Percentiles rank a stretch among this genome's conserved stretches.
Evolutionary conservation across 1,140 invertebrate species (phyloP).

Genomic region (Conus betulinus): DNA sequence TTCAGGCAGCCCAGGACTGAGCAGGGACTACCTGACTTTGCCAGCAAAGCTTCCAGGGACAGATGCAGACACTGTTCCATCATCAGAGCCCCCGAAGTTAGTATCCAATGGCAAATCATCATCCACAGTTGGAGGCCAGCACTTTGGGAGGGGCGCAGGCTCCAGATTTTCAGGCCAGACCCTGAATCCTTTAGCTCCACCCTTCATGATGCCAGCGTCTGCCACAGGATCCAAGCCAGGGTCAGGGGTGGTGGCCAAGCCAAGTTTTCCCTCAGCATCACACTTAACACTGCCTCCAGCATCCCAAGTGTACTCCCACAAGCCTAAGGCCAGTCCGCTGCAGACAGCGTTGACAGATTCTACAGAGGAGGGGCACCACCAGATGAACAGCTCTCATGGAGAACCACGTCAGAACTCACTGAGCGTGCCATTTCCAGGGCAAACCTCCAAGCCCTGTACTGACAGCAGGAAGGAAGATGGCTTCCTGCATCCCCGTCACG

Average conservation of each 20-base stretch:
- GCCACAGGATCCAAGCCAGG: not conserved
- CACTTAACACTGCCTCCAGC: not conserved
- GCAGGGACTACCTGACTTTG: no score
- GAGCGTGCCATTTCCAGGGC: not conserved
- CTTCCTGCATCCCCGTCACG: not conserved
- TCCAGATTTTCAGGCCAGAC: not conserved
- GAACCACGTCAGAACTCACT: not conserved
- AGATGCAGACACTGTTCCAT: no score
- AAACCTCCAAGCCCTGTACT: not conserved
- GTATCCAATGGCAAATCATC: not conserved
- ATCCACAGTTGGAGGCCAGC: not conserved
- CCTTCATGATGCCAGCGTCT: not conserved
- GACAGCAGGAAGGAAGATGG: not conserved
- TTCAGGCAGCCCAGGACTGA: no score
- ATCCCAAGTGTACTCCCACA: not conserved
- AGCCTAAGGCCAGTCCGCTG: no score
- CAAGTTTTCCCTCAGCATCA: not conserved
- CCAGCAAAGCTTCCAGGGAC: no score
- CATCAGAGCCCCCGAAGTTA: not conserved
- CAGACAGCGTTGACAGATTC: no score
- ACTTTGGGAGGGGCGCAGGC: not conserved
- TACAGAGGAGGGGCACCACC: no score
- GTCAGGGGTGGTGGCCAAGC: not conserved
- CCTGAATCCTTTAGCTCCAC: slow-evolving; percentile 2
- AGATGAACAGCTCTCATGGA: not conserved